These are phyloP conservation scores for Cygnus buccinator DNA, from an alignment of 2,113 vertebrate species.

Conservation along the genomic window DNA sequence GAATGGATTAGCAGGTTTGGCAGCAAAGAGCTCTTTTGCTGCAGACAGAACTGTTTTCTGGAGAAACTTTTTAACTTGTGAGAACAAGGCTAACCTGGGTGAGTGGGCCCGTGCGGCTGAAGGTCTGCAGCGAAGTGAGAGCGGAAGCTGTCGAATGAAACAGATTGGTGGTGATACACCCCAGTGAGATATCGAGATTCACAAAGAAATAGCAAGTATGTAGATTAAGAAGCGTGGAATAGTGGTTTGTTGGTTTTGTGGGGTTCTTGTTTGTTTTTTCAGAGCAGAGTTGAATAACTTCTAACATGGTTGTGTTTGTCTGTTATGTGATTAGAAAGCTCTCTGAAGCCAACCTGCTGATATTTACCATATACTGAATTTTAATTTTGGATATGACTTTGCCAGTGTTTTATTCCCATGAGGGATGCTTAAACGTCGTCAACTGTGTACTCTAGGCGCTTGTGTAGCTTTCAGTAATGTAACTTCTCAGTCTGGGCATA, in stretches of 20 bases:
- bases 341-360: neutral
- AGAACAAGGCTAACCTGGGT: neutral
- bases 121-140: neutral
- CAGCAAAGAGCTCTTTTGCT: neutral
- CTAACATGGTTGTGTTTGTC: neutral
- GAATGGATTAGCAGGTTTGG: neutral
- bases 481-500: neutral
- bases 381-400: neutral
- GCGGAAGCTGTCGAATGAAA: neutral
- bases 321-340: neutral
- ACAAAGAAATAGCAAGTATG: neutral
- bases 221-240: neutral
- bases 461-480: neutral
- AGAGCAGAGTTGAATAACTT: neutral
- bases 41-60: neutral
- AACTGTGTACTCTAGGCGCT: neutral
- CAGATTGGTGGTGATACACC: neutral
- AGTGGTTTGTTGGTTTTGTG: too few relatives aligned
- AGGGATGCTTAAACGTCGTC: neutral
- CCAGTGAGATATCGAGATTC: neutral
- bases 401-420: neutral
- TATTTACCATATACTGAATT: neutral
- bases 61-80: slow-evolving; percentile 4
- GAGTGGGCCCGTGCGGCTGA: neutral
- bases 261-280: neutral